Evolutionary conservation across 1,140 invertebrate genomes (phyloP), one percentile per base, ranked within the genome.

Genomic region (Dinoponera quadriceps): DNA sequence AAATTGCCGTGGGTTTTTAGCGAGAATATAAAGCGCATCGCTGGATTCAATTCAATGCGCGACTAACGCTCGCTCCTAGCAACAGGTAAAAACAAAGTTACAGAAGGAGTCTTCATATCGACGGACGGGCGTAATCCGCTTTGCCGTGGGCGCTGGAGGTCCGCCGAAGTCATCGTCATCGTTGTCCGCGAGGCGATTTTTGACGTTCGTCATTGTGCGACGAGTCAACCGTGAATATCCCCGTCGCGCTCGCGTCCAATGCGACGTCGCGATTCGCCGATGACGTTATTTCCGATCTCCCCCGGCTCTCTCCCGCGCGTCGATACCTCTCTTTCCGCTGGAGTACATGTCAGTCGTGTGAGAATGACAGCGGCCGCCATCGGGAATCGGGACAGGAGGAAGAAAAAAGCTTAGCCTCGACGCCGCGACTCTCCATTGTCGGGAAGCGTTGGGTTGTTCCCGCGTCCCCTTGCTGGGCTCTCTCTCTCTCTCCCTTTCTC

Each of bases 401-500:
- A 38, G 62, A 78, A 88, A 87, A 84, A 84, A 72, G 48, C 57
- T 65, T 25, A 82, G 75, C 55, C 66, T 54, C 55, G 72, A 59
- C 72, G 73, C 62, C 80, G 81, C 65, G 87, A 75, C 69, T 83
- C 69, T 59, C 84, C 81, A 89, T 89, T 89, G 88, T 89, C 75
- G 63, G 74, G 86, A 85, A 81, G 62, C 80, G 74, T 85, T 62
- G 62, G 66, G 38, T 44, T 44, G 38, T 85, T 84, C 74, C 66
- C 73, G 59, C 57, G 65, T 69, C 66, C 33, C 33, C 33, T 83
- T 72, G 22, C 33, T 63, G 60, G 48, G 63, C 54, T 55, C 54
- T 5, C 51, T 49, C 69, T 74, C 54, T n/a, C 63, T 78, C 85
- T 63, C 87, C 81, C 33, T 33, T 29, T 48, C 80, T 60, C 49